A percentile compares a stretch with the other conserved stretches of the same genome.
Conservation (phyloP, 2,113 vertebrate species). For the Ageneiosus marmoratus region DNA sequence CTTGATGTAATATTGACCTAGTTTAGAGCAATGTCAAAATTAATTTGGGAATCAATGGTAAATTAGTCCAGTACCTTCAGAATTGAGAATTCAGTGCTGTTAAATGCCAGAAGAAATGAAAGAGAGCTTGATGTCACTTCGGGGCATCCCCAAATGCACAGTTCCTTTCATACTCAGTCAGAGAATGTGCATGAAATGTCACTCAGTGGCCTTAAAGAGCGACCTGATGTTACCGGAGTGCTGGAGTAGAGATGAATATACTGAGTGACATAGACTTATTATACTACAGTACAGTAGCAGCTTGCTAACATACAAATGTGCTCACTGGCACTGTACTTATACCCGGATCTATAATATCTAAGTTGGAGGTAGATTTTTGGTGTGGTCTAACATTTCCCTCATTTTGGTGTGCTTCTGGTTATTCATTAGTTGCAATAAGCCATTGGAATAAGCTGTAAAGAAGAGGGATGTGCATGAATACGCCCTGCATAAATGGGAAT, state of each 20-base stretch:
- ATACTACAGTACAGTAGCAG: not conserved
- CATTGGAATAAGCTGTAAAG: not conserved
- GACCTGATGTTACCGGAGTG: not conserved
- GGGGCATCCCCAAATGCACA: not conserved
- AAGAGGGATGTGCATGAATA: not conserved
- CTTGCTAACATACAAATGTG: not conserved
- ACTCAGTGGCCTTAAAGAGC: not conserved
- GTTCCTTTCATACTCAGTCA: not conserved
- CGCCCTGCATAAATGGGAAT: not conserved
- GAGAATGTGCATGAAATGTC: conserved; percentile 16
- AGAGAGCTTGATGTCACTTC: not conserved
- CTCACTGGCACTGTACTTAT: not conserved
- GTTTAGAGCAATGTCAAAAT: not conserved
- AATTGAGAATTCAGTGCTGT: not conserved
- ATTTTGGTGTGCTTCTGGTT: not conserved
- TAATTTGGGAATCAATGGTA: not conserved
- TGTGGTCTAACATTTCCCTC: not conserved
- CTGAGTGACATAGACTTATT: not conserved
- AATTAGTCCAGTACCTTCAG: not conserved
- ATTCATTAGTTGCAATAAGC: not conserved
- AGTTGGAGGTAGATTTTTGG: too few relatives aligned
- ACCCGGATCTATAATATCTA: not conserved
- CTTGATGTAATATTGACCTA: not conserved
- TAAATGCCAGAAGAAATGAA: not conserved
- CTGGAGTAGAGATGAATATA: not conserved